Conservation (phyloP, 2,888 invertebrate genomes). For the Rhaphigaster nebulosa region DNA sequence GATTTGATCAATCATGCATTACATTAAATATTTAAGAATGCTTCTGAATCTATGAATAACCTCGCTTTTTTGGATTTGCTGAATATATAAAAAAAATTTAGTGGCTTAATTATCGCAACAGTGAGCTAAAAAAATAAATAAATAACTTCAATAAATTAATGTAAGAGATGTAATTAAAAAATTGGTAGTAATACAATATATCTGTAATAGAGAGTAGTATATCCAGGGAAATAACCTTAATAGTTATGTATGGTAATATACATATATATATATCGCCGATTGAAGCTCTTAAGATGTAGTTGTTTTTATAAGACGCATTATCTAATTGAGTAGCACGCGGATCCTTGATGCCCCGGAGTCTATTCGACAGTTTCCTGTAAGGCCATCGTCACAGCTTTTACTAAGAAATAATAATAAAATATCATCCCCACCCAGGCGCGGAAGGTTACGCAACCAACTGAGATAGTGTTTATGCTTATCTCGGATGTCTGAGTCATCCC, state of each 20-base stretch:
- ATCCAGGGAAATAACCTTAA: background rate
- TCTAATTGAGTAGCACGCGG: conserved; percentile 28
- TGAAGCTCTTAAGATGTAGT: background rate
- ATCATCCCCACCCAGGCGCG: background rate
- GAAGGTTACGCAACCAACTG: background rate
- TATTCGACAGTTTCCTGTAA: background rate
- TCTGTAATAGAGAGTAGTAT: background rate
- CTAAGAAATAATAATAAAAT: background rate
- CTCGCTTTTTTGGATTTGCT: too few relatives aligned
- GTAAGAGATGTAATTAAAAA: too few relatives aligned
- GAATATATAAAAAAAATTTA: too few relatives aligned
- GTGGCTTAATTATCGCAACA: too few relatives aligned
- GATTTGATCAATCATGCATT: too few relatives aligned
- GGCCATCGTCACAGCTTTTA: background rate
- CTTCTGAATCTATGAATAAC: too few relatives aligned
- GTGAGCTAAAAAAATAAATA: too few relatives aligned
- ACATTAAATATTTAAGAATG: too few relatives aligned
- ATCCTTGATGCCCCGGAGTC: background rate
- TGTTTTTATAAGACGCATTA: background rate
- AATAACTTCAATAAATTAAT: too few relatives aligned
- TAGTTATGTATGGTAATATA: background rate
- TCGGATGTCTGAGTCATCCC: background rate
- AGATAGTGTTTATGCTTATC: background rate
- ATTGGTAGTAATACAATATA: background rate
- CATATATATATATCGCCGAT: background rate